A percentile compares a stretch with the other conserved stretches of the same genome.
These are phyloP conservation scores for Alloscopus bannaensis DNA, from an alignment of 2,888 invertebrate genomes.

Conservation along the genomic window DNA sequence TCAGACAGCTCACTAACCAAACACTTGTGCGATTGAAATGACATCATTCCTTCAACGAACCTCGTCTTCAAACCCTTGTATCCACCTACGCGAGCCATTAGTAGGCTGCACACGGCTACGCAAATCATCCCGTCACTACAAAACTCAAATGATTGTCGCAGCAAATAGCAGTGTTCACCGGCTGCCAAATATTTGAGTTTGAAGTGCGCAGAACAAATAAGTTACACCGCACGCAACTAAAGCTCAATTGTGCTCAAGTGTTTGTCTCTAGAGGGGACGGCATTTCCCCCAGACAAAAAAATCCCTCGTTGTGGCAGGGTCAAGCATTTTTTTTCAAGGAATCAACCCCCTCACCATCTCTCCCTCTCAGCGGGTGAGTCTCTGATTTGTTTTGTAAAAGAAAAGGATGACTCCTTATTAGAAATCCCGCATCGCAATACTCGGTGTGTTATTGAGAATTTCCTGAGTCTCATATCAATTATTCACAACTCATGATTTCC, in stretches of 20 bases:
- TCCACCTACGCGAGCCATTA: conserved; percentile 43
- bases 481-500: neutral
- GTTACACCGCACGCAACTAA: too few relatives aligned
- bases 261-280: neutral
- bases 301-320: conserved; percentile 65
- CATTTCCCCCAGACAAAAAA: conserved; percentile 36
- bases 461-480: neutral
- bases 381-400: conserved; percentile 62
- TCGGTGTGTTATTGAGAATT: too few relatives aligned
- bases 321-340: conserved; percentile 43
- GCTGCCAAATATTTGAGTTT: conserved; percentile 41
- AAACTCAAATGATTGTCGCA: too few relatives aligned
- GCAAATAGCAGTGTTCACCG: neutral
- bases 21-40: conserved; percentile 38
- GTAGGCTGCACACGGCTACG: too few relatives aligned
- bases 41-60: conserved; percentile 51
- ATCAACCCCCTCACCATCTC: conserved; percentile 62
- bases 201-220: too few relatives aligned
- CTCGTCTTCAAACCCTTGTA: conserved; percentile 18
- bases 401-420: neutral
- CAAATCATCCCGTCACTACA: too few relatives aligned
- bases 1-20: conserved; percentile 51
- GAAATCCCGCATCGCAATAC: too few relatives aligned
- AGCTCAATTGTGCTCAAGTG: too few relatives aligned
- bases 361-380: conserved; percentile 62